phyloP scores from a whole-genome alignment of 2,113 vertebrate species.

The Burhinus oedicnemus region DNA sequence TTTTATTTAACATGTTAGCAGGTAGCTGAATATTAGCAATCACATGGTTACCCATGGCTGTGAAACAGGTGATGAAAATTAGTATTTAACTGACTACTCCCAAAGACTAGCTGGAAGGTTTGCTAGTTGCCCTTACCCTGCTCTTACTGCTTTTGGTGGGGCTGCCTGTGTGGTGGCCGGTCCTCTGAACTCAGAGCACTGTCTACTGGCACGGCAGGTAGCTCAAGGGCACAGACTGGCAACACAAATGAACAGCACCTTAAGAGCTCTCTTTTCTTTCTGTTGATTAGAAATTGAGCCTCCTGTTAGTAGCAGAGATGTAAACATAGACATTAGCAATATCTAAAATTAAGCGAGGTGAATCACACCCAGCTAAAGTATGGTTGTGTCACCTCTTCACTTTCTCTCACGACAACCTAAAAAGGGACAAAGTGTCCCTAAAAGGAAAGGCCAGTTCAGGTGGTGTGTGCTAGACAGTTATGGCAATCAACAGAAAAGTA shows the following conservation, averaged over 20 bases:
- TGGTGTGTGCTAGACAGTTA: neutral
- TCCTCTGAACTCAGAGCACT: neutral
- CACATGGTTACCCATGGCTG: neutral
- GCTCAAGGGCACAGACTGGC: neutral
- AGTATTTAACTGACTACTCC: neutral
- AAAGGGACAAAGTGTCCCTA: neutral
- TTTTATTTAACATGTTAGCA: neutral
- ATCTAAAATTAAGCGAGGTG: neutral
- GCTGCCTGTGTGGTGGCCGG: fast-evolving
- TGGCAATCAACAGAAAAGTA: neutral
- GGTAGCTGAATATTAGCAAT: neutral
- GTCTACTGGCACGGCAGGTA: neutral
- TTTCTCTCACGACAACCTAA: neutral
- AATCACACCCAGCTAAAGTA: neutral
- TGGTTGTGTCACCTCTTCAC: neutral
- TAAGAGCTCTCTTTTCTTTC: neutral
- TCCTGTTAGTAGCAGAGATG: neutral
- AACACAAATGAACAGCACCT: neutral
- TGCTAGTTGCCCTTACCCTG: neutral
- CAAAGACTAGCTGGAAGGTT: neutral
- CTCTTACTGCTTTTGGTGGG: neutral
- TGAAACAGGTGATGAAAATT: neutral
- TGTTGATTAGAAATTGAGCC: neutral
- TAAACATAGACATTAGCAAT: neutral
- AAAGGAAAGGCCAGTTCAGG: neutral